Evolutionary conservation across 2,113 vertebrate species (phyloP), one percentile per base, ranked within the genome.

Genomic region (Myiagra hebetior): DNA sequence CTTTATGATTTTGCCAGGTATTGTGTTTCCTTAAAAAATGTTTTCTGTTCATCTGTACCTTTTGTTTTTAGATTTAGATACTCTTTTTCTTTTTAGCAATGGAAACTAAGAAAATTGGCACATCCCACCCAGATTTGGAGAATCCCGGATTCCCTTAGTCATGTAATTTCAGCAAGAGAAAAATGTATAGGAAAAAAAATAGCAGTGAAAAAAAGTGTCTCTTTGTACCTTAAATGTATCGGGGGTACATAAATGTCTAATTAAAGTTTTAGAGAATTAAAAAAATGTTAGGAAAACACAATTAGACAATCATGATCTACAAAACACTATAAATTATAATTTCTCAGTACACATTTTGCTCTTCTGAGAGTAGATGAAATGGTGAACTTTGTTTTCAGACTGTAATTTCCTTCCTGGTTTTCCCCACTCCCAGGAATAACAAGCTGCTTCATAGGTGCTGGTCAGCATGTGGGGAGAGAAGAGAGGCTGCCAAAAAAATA

Each of bases 131-230:
- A 57, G 52, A 37, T 68, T 82, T 68, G 75, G 31, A 67, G 28
- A 75, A 67, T 55, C 15, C 15, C 5, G 16, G 7, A 13, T 60
- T 91, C 33, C 11, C 13, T 47, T 86, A 56, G 4, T 64, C 10
- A 15, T 33, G 4, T 60, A 68, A 68, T 10, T 7, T 73, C 14
- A 89, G n/a, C 4, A 59, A 31, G 19, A 55, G 9, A 28, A 68
- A 56, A 59, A 44, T 9, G 16, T 42, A 20, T 3, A 46, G 28
- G 5, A 12, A 17, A 81, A 52, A 53, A 52, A 39, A 1, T 2
- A 60, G 31, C 23, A 42, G 27, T 21, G 24, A 80, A 4, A 41
- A 4, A 41, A 69, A 62, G 2, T 4, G 6, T 0, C 0, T 9
- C 39, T 56, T 47, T 56, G 2, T n/a, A 35, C 27, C 3, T 53